A percentile compares a stretch with the other conserved stretches of the same genome.
Conservation (phyloP, 2,888 invertebrate genomes). For the Rotaria magnacalcarata region DNA sequence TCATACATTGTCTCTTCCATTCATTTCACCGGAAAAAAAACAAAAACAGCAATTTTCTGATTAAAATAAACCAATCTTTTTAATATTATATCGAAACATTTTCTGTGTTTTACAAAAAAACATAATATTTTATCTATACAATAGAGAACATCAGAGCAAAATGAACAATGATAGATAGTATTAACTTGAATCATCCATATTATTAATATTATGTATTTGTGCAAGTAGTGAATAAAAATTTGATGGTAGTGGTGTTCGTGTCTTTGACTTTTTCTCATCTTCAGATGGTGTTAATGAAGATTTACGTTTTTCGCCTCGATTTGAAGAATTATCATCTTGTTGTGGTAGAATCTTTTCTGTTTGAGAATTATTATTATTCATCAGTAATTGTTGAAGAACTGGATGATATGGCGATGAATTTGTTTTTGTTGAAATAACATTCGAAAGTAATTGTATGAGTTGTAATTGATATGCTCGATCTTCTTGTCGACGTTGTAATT, state of each 20-base stretch:
- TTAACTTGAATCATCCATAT: not conserved
- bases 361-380: not conserved
- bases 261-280: not conserved
- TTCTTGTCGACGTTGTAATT: constrained; percentile 31
- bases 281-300: not conserved
- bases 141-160: not conserved
- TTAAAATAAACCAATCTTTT: too few species aligned
- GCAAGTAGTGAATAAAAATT: constrained; percentile 16
- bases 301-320: constrained; percentile 5
- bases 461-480: constrained; percentile 30
- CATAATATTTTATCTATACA: not conserved
- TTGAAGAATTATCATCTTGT: not conserved
- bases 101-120: not conserved
- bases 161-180: not conserved
- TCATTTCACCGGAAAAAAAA: too few species aligned
- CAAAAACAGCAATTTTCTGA: too few species aligned
- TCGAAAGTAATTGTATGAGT: not conserved
- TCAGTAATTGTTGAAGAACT: not conserved
- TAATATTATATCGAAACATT: too few species aligned
- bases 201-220: not conserved
- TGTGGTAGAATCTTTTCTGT: not conserved
- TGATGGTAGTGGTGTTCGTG: not conserved
- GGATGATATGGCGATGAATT: not conserved
- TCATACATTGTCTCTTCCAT: too few species aligned
- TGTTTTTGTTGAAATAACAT: not conserved